Base-by-base conservation (phyloP, 2,797 vertebrate genomes). In the Sebastes diploproa region DNA sequence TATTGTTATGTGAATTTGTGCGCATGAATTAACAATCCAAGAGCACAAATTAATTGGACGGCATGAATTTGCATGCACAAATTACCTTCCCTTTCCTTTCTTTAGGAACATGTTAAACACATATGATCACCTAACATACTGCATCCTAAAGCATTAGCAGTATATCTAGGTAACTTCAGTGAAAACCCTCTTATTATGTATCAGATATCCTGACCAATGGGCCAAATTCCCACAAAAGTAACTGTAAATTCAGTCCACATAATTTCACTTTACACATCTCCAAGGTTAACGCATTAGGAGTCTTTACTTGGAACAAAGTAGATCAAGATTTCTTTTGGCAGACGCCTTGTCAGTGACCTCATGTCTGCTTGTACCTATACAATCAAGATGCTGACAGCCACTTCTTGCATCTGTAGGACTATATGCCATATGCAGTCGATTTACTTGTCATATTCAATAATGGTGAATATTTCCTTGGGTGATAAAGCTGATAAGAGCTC, bases 351-450 rank as follows among this genome's bases (percentile, higher is more conserved):
- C 52, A 72, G 27, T 84, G 84, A 78, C 67, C 77, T 83, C 42
- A 81, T 10, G 34, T 85, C 75, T 80, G 71, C 22, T 52, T 46
- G 52, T 13, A 60, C 60, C 11, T 34, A 74, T 42, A 71, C 67
- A 77, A 52, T 77, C 65, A 66, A 62, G 14, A 36, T 12, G 56
- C 58, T 29, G 67, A 76, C 29, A 69, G 52, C 42, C 20, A 42
- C 22, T 4, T 80, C 2, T 50, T 76, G 61, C 60, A 73, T 80
- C 72, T 81, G 52, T 42, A 34, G 69, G 13, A 50, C 27, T 9
- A 16, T 7, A 16, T 64, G 75, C 75, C 75, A 77, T 86, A 30
- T 79, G 82, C 82, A 86, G 80, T 42, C 82, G 58, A 91, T 82
- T 80, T 72, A 72, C 10, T 34, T 23, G 75, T 85, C 77, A 29